These are phyloP conservation scores for Bombus superbus DNA, from an alignment of 1,140 invertebrate species.

Conservation along the genomic window DNA sequence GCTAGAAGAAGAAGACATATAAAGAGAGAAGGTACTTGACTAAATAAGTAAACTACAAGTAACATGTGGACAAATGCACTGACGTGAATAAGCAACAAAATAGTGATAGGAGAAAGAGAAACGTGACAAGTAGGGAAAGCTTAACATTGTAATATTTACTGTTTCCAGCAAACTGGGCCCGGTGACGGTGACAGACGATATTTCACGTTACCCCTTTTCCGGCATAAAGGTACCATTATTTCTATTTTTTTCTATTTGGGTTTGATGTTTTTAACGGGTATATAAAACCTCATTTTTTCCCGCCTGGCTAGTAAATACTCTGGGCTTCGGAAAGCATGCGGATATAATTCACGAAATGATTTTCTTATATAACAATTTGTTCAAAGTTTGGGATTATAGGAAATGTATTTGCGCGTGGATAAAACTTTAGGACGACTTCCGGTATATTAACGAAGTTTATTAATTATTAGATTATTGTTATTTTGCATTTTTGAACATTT, in stretches of 20 bases:
- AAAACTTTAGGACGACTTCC: background rate
- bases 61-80: constrained; percentile 15
- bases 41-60: constrained; percentile 4
- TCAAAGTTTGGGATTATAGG: background rate
- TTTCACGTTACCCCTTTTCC: constrained; percentile 35
- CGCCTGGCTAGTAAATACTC: constrained; percentile 73
- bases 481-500: too few species aligned
- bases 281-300: constrained; percentile 41
- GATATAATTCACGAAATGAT: constrained; percentile 9
- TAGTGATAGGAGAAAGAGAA: constrained; percentile 36
- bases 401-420: background rate
- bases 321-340: constrained; percentile 36
- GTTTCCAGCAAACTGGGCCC: constrained; percentile 68
- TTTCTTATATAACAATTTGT: background rate
- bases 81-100: constrained; percentile 37
- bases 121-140: constrained; percentile 31
- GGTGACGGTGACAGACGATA: constrained; percentile 71
- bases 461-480: background rate
- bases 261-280: background rate
- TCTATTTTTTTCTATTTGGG: background rate
- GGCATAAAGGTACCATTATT: constrained; percentile 22
- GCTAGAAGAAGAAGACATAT: background rate
- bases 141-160: constrained; percentile 71
- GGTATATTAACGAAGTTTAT: too few species aligned
- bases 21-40: background rate